Base-by-base conservation (phyloP, 2,797 vertebrate genomes). In the Rhinella marina region DNA sequence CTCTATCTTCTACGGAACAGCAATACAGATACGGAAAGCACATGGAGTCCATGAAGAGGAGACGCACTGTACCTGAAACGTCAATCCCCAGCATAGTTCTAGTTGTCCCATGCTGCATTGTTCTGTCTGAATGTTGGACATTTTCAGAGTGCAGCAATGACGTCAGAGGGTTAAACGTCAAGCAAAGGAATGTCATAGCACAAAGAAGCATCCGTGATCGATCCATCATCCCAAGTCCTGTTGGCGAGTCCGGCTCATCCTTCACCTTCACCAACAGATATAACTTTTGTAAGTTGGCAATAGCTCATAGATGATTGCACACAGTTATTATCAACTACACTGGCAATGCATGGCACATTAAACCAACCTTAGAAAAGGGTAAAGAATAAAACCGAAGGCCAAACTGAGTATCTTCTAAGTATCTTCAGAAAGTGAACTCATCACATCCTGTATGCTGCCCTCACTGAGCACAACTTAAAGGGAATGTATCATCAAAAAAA, bases 121-220 rank as follows among this genome's bases (percentile, higher is more conserved):
- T 86, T 66, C 91, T 92, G 56, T 95, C 92, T 0, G 94, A 12
- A 13, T 94, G 89, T 0, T 87, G 56, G 21, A 92, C 91, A 12
- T 92, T 90, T 88, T 96, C 95, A 0, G 94, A 93, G 0, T 95
- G 96, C 92, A 99, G 92, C 78, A 99, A 92, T 1, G 97, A 96
- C 0, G 98, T 97, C 87, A 99, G 94, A 0, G 98, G 98, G 92
- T 99, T 99, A 50, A 99, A 95, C 73, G 98, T 99, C 85, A 99
- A 95, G 92, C 97, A 98, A 91, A 99, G 95, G 93, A 99, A 98
- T 0, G 97, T 99, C 90, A 99, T 96, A 66, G 96, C 95, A 25
- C 98, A 99, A 77, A 99, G 96, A 17, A 99, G 96, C 84, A 99
- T 96, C 10, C 98, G 96, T 27, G 98, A 99, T 17, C 97, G 96